phyloP scores from a whole-genome alignment of 2,113 vertebrate genomes.

The Epinephelus moara region DNA sequence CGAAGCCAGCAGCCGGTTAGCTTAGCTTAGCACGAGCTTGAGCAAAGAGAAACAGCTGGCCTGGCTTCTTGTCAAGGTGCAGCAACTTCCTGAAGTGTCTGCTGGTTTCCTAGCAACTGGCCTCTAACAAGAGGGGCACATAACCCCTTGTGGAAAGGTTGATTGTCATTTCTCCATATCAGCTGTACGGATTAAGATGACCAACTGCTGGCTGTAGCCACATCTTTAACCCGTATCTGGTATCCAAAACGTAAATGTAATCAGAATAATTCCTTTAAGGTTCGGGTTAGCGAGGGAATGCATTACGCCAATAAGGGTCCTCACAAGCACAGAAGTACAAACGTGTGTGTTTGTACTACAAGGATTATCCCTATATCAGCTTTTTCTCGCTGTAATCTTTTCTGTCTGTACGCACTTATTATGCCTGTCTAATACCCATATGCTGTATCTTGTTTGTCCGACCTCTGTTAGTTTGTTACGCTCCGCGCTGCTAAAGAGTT shows the following conservation, averaged over 20 bases:
- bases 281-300: not conserved
- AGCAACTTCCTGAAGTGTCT: not conserved
- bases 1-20: too few relatives aligned
- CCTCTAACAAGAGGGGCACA: not conserved
- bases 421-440: conserved; percentile 20
- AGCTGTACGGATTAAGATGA: not conserved
- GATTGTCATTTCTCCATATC: not conserved
- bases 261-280: not conserved
- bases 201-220: not conserved
- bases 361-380: conserved; percentile 44
- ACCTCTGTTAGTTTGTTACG: not conserved
- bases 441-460: conserved; percentile 33
- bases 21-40: too few relatives aligned
- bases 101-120: not conserved
- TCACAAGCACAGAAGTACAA: not conserved
- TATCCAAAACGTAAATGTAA: not conserved
- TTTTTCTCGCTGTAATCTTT: conserved; percentile 53
- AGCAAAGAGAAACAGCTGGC: not conserved
- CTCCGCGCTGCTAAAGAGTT: conserved; percentile 1
- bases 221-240: too few relatives aligned
- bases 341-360: conserved; percentile 16
- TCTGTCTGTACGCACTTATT: conserved; percentile 13
- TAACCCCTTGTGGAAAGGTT: not conserved
- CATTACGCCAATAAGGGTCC: not conserved
- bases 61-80: not conserved